Conservation (phyloP, 2,888 invertebrate species). For the Tanypteryx hageni region DNA sequence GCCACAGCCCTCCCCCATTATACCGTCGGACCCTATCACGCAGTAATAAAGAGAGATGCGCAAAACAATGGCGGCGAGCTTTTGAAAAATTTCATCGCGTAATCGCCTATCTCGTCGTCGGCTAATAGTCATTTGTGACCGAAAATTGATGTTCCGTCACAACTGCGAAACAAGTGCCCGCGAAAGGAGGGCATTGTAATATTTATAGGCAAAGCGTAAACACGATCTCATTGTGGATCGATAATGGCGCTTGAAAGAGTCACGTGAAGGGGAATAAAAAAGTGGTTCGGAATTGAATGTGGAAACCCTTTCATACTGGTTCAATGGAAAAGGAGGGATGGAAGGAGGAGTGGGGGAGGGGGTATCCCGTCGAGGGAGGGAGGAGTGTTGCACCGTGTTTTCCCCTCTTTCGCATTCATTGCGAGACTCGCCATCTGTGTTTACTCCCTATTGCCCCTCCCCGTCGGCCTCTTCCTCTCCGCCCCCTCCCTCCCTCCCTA, state of each 20-base stretch:
- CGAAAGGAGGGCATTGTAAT: not conserved
- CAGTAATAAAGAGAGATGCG: not conserved
- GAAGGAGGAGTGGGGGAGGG: not conserved
- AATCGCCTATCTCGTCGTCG: slow-evolving; percentile 5
- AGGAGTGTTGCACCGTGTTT: not conserved
- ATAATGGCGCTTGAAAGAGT: slow-evolving; percentile 5
- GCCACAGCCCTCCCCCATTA: not conserved
- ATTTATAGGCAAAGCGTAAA: slow-evolving; percentile 25
- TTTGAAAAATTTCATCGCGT: slow-evolving; percentile 16
- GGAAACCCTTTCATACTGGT: not conserved
- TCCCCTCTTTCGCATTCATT: not conserved
- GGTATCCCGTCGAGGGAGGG: not conserved
- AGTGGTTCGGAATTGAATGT: slow-evolving; percentile 10
- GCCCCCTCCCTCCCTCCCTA: not conserved
- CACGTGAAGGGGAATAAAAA: not conserved
- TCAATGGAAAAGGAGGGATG: no score
- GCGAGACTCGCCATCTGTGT: not conserved
- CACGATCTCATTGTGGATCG: slow-evolving; percentile 53
- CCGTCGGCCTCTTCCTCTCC: not conserved
- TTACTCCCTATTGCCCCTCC: not conserved
- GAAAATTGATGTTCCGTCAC: not conserved
- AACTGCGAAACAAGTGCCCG: not conserved
- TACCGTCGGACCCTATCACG: not conserved
- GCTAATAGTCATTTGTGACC: slow-evolving; percentile 27
- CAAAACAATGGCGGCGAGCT: not conserved